phyloP scores from a whole-genome alignment of 2,888 invertebrate species.

The Aleiodes leptofemur region DNA sequence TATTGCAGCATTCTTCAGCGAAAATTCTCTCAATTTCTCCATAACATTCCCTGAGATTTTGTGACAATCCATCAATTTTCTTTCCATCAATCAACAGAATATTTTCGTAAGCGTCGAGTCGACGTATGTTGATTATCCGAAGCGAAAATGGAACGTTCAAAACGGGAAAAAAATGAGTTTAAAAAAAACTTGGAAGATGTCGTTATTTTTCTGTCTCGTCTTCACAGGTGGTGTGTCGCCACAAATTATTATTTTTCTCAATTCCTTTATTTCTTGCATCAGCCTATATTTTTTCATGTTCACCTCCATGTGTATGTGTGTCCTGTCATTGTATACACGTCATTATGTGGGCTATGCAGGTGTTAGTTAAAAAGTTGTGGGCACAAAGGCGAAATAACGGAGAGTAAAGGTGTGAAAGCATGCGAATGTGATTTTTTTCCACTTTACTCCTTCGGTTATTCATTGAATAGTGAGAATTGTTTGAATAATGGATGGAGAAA shows the following conservation, averaged over 20 bases:
- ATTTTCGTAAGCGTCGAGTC: no score
- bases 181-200: constrained; percentile 6
- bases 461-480: constrained; percentile 14
- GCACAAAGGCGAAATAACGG: constrained; percentile 35
- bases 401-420: constrained; percentile 12
- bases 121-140: no score
- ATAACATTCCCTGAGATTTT: no score
- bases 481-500: constrained; percentile 22
- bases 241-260: constrained; percentile 3
- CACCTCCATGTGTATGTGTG: constrained; percentile 7
- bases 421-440: constrained; percentile 29
- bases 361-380: constrained; percentile 31
- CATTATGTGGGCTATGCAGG: constrained; percentile 30
- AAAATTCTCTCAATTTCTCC: no score
- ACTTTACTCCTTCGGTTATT: constrained; percentile 14
- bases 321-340: constrained; percentile 2
- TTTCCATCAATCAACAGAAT: no score
- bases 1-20: no score
- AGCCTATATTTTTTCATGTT: constrained; percentile 21
- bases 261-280: constrained; percentile 8
- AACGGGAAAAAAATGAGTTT: neutral
- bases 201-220: constrained; percentile 7
- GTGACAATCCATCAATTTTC: no score
- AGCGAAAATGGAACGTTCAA: no score
- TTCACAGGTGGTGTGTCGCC: constrained; percentile 38